Base-by-base conservation (phyloP, 1,140 invertebrate genomes). In the Achatina immaculata region DNA sequence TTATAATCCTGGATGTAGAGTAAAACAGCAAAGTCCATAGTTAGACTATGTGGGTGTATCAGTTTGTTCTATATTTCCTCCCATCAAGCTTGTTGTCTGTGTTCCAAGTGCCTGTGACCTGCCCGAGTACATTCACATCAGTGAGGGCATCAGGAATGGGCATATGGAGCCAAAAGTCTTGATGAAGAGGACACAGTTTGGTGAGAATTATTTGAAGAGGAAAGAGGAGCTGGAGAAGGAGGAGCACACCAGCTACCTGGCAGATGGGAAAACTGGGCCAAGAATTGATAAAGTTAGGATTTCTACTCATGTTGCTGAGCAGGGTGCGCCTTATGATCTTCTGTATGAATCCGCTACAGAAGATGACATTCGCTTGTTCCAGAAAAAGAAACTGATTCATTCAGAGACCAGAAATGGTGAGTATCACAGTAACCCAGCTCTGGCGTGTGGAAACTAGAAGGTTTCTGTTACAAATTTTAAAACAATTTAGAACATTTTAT, bases 231-330 rank as follows among this genome's bases (percentile, higher is more conserved):
- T 51, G 36, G 38, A 1, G 36, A 19, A 40, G 6, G 68, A 69
- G 24, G 4, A 40, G 19, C 38, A 69, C 21, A 2, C 6, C 11
- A 21, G 3, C 14, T 16, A 2, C 11, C 3, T 4, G n/a, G 36
- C 36, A 0, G 16, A 21, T 19, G 48, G 48, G 3, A 62, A 28
- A 6, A 42, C 2, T n/a, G 71, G n/a, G 28, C 71, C 71, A 45
- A 51, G 48, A 34, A 73, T 40, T 73, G 71, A 73, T 21, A 73
- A 73, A 51, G 42, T 73, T 31, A 73, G 71, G 24, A 73, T 73
- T 7, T 73, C 71, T 43, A 73, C 71, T 14, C 69, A 73, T 34
- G 71, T 51, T 73, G 28, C 28, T 2, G 71, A 45, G 24, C 40
- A 28, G 14, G 40, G 14, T 2, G 28, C 31, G 28, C 71, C 71